A percentile compares a stretch with the other conserved stretches of the same genome.
Evolutionary conservation across 2,797 vertebrate species (phyloP).

Genomic region (Luscinia luscinia): DNA sequence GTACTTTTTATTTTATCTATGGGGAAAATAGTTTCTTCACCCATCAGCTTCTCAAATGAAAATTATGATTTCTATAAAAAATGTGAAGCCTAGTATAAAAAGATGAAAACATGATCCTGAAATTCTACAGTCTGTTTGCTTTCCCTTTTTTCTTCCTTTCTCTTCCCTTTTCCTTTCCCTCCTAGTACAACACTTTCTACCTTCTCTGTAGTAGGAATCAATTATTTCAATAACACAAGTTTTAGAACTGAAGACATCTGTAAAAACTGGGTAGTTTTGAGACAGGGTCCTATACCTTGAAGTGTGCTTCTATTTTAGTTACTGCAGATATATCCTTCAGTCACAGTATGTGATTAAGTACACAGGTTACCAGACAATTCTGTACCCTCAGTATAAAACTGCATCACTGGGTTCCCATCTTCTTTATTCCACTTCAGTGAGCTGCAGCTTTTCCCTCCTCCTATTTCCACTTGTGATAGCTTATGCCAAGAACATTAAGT

Average conservation of each 20-base stretch:
- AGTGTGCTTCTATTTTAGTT: conserved; percentile 18
- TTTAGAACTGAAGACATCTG: neutral
- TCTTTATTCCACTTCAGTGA: conserved; percentile 4
- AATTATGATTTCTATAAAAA: neutral
- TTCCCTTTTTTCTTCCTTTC: neutral
- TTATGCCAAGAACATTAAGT: neutral
- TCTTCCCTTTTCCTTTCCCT: neutral
- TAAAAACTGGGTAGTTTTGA: conserved; percentile 7
- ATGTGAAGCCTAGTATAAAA: neutral
- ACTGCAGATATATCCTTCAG: neutral
- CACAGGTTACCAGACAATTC: conserved; percentile 4
- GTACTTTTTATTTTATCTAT: neutral
- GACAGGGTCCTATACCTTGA: neutral
- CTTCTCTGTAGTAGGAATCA: neutral
- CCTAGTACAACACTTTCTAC: neutral
- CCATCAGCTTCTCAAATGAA: conserved; percentile 9
- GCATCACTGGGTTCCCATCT: neutral
- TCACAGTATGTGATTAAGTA: neutral
- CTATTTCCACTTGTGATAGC: neutral
- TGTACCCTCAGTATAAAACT: conserved; percentile 11
- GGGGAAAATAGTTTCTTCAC: neutral
- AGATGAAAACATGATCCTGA: neutral
- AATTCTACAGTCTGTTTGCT: neutral
- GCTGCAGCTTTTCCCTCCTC: neutral
- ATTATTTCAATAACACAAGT: neutral